Base-by-base conservation (phyloP, 2,797 vertebrate species). In the Tokudaia tokunoshimensis region DNA sequence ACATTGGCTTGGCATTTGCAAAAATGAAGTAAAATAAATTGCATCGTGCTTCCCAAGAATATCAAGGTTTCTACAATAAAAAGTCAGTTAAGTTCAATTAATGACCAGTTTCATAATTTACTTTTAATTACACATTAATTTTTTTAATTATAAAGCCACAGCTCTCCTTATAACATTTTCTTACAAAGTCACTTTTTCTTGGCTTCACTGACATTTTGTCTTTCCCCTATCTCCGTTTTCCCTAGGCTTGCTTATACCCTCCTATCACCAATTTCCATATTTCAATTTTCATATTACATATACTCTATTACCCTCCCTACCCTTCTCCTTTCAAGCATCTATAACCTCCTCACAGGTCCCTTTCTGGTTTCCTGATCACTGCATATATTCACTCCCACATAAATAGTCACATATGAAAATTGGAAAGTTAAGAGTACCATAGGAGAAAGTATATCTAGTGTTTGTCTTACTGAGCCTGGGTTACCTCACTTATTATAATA, bases 81-180 rank as follows among this genome's bases (percentile, higher is more conserved):
- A 47, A 7, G 47, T 96, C 74, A 83, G 52, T 94, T 84, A 81
- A 24, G 1, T 7, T 76, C 55, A 89, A 47, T 31, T 47, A 47
- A 34, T 86, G 41, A 79, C 3, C 84, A 75, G 61, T 86, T 98
- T 95, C 41, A 87, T 8, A 72, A 41, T 6, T 65, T 47, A 34
- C 6, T 50, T 65, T 67, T n/a, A 85, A 50, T 22, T 85, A 50
- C 34, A 67, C 24, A 67, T 50, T 67, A n/a, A 31, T n/a, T 67
- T 22, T 31, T 6, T 67, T 67, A 47, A 47, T n/a, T 50, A 22
- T 44, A 84, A 84, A 63, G 41, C 6, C 9, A 84, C 11, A 67
- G 44, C 1, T 67, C 34, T 50, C 19, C 31, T n/a, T 24, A 5
- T 41, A 41, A 4, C 31, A 57, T 72, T 72, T 70, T 85, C 34